Evolutionary conservation across 2,113 vertebrate species (phyloP).

Genomic region (Mus pahari): DNA sequence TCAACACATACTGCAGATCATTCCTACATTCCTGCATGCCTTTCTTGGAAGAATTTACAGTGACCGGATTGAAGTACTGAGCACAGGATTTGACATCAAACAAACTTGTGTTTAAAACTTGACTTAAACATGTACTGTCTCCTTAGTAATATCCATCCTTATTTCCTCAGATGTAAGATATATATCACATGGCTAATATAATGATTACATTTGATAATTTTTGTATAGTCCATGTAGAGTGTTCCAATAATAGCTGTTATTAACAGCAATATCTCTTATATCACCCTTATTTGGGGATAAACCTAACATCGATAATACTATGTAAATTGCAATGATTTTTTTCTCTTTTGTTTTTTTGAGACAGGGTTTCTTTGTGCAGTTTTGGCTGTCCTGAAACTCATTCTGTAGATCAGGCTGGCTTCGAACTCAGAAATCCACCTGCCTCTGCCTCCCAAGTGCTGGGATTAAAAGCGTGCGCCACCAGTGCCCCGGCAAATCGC

Average conservation of each 20-base stretch:
- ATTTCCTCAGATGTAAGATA: not conserved
- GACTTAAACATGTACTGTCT: not conserved
- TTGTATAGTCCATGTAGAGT: not conserved
- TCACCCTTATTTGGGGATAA: not conserved
- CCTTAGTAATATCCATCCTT: not conserved
- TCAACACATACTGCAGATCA: not conserved
- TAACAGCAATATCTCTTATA: not conserved
- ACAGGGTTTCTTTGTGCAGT: too few relatives aligned
- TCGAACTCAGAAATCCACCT: too few relatives aligned
- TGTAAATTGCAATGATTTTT: not conserved
- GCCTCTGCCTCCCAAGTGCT: too few relatives aligned
- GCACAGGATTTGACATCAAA: not conserved
- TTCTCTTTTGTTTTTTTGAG: too few relatives aligned
- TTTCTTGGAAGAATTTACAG: slow-evolving; percentile 33
- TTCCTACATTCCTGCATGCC: too few relatives aligned
- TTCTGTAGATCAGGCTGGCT: too few relatives aligned
- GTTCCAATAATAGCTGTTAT: not conserved
- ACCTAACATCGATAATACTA: not conserved
- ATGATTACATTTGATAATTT: slow-evolving; percentile 29
- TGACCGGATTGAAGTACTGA: not conserved
- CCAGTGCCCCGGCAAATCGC: not conserved
- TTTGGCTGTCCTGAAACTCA: too few relatives aligned
- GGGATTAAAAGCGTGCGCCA: too few relatives aligned
- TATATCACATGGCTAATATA: not conserved
- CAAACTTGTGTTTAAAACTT: not conserved